These are phyloP conservation scores for Elgaria multicarinata DNA, from an alignment of 2,113 vertebrate species.

Conservation along the genomic window DNA sequence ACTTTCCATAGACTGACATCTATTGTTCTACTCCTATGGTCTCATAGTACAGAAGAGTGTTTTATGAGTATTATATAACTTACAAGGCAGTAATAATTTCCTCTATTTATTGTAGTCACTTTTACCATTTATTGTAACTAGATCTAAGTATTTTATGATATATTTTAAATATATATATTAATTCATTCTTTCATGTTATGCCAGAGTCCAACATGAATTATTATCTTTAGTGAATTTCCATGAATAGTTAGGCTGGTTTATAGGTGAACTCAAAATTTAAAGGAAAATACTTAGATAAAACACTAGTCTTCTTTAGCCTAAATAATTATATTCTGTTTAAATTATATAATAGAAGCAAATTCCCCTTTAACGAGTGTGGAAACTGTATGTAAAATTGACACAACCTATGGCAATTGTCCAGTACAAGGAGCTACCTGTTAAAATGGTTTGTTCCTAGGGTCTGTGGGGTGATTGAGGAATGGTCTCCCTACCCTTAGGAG, in stretches of 20 bases:
- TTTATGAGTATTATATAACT: neutral
- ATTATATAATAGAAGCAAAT: neutral
- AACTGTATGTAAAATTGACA: neutral
- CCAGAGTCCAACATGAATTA: neutral
- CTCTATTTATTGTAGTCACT: neutral
- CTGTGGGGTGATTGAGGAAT: neutral
- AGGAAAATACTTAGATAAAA: fast-evolving
- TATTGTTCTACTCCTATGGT: neutral
- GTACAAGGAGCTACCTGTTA: neutral
- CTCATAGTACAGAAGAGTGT: neutral
- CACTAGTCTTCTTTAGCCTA: neutral
- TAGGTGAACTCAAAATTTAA: neutral
- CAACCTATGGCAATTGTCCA: neutral
- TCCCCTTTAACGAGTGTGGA: neutral
- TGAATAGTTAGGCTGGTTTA: neutral
- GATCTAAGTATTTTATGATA: neutral
- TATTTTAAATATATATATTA: constrained; percentile 1
- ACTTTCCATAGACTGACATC: neutral
- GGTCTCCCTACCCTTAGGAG: neutral
- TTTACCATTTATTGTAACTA: constrained; percentile 15
- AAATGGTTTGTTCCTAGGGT: neutral
- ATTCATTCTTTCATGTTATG: neutral
- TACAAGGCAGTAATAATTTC: neutral
- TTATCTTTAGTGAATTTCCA: neutral
- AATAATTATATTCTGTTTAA: neutral